Base-by-base conservation (phyloP, 2,113 vertebrate species). In the Serinus canaria region DNA sequence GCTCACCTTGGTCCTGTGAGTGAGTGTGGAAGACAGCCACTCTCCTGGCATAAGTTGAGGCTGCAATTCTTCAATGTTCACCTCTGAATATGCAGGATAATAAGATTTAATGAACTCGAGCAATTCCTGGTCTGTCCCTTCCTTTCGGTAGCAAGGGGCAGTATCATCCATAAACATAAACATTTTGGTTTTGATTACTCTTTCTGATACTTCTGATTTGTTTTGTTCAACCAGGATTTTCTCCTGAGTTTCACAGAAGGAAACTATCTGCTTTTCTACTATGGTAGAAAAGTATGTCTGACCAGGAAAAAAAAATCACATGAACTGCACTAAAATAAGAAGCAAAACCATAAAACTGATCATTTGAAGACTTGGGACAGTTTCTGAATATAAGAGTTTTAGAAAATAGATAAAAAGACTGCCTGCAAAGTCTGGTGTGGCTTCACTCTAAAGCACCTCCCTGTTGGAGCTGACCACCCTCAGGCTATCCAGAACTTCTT, bases 381-480 rank as follows among this genome's bases (percentile, higher is more conserved):
- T 79, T 91, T 89, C 70, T 89, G 35, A 7, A 55, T 47, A 6
- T 37, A 44, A 66, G 56, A 83, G 7, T 59, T 63, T 43, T 0
- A 83, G 83, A 85, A 85, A 88, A 85, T 4, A 53, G 18, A 12
- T 41, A 4, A 70, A 80, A 96, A 82, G 9, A 16, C 37, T 70
- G 24, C 10, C 25, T 62, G 7, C 15, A 66, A 50, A 72, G 19
- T 28, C 22, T 7, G 3, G 7, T 73, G 37, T 64, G 25, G 6
- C 50, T 74, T 64, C 55, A 41, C 11, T 49, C 46, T 44, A 21
- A 81, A 69, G 18, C 15, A 60, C 4, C 24, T 53, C 6, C 35
- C 19, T 0, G 0, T 21, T 37, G 64, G 15, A 53, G 6, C 11
- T 64, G 33, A 43, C 12, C 41, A 43, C 3, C 8, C 4, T 24